phyloP scores from a whole-genome alignment of 2,888 invertebrate species.

The Cerceris rybyensis region DNA sequence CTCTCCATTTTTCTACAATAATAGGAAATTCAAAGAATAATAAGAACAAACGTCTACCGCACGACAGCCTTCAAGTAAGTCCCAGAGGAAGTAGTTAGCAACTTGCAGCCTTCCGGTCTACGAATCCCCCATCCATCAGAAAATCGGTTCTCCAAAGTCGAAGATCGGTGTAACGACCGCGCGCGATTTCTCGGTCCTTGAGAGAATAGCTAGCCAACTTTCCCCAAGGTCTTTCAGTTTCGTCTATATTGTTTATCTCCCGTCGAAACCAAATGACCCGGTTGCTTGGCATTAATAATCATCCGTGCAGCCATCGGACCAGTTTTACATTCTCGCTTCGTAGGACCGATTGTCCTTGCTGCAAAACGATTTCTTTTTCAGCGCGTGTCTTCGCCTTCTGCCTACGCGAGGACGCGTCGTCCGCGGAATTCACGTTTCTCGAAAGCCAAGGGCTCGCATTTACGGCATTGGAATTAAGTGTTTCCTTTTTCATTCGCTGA shows the following conservation, averaged over 20 bases:
- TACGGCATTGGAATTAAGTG: constrained; percentile 49
- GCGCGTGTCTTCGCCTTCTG: not conserved
- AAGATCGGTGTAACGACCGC: constrained; percentile 24
- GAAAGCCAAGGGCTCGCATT: constrained; percentile 40
- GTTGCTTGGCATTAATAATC: constrained; percentile 40
- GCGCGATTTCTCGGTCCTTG: constrained; percentile 15
- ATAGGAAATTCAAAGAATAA: too few relatives aligned
- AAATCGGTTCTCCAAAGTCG: not conserved
- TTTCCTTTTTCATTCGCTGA: not conserved
- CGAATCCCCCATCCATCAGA: too few relatives aligned
- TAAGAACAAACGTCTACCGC: too few relatives aligned
- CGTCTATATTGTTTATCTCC: constrained; percentile 29
- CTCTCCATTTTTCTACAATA: too few relatives aligned
- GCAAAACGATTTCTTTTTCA: constrained; percentile 28
- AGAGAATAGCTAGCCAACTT: constrained; percentile 6
- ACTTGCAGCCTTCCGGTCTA: too few relatives aligned
- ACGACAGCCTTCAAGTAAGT: too few relatives aligned
- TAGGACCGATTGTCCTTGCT: constrained; percentile 47
- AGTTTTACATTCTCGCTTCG: constrained; percentile 49
- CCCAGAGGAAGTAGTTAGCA: too few relatives aligned
- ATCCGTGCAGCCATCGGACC: constrained; percentile 9
- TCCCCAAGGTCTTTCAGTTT: constrained; percentile 23
- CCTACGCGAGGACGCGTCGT: constrained; percentile 20
- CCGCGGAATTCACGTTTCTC: constrained; percentile 21
- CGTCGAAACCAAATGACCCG: constrained; percentile 16